Percentiles rank a stretch among this genome's conserved stretches.
phyloP scores from a whole-genome alignment of 2,797 vertebrate genomes.

The Acrocephalus scirpaceus region DNA sequence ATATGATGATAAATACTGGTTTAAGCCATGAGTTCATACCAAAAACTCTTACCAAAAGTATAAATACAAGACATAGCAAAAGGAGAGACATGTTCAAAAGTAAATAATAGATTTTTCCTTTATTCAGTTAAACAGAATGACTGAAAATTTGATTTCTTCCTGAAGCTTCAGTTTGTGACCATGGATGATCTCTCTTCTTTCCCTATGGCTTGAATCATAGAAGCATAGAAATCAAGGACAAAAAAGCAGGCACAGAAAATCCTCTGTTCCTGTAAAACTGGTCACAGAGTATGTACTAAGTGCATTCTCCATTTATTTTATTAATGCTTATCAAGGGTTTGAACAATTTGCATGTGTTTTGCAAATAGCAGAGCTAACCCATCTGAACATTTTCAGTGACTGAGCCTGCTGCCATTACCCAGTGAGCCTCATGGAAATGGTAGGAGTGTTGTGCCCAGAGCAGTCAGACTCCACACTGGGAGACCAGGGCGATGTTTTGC shows the following conservation, averaged over 20 bases:
- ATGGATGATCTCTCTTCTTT: not conserved
- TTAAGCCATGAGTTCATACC: not conserved
- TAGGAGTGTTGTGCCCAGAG: not conserved
- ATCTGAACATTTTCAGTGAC: not conserved
- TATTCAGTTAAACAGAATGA: not conserved
- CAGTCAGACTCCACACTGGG: fast-evolving
- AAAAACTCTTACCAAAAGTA: not conserved
- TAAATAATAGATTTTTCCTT: not conserved
- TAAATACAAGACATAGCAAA: not conserved
- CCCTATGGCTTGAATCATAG: not conserved
- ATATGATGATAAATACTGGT: not conserved
- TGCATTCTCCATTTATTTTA: not conserved
- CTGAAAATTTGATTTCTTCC: not conserved
- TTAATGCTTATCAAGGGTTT: not conserved
- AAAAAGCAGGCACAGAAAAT: not conserved
- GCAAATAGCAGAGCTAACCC: not conserved
- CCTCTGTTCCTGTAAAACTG: not conserved
- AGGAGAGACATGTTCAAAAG: not conserved
- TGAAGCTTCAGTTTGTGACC: not conserved
- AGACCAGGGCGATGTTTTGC: not conserved
- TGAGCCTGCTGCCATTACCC: not conserved
- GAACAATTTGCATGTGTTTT: not conserved
- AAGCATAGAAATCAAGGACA: not conserved
- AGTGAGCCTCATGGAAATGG: not conserved
- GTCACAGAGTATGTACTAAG: fast-evolving